Evolutionary conservation across 2,797 vertebrate species (phyloP), one percentile per base, ranked within the genome.

Genomic region (Dallia pectoralis): DNA sequence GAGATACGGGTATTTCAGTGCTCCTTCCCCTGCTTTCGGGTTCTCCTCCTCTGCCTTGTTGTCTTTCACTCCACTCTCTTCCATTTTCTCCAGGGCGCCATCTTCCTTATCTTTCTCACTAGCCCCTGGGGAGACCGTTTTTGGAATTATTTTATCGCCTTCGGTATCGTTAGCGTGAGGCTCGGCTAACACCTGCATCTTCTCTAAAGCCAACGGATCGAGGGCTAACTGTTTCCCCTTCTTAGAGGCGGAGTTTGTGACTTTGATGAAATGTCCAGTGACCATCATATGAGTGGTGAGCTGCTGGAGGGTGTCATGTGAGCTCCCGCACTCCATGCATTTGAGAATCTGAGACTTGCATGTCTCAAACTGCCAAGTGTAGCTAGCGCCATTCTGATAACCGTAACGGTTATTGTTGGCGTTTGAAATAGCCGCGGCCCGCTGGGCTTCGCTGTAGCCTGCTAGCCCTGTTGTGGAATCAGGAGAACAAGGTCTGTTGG

Each of bases 221-320:
- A 99, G 91, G 32, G 97, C 95, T 82, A 99, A 91, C 83, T 99
- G 98, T 84, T 99, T 99, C 25, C 97, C 97, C 81, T 99, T 99
- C 91, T 99, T 99, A 69, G 97, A 99, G 75, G 97, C 97, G 0
- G 97, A 98, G 87, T 96, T 99, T 30, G 98, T 99, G 85, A 99
- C 98, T 91, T 99, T 99, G 82, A 99, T 93, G 84, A 99, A 99
- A 87, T 99, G 98, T 19, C 98, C 98, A 0, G 98, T 99, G 29
- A 99, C 97, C 98, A 99, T 99, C 98, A 99, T 99, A 74, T 99
- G 98, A 27, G 97, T 96, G 0, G 98, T 99, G 77, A 99, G 97
- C 81, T 99, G 98, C 86, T 99, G 98, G 74, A 99, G 87, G 1
- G 98, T 99, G 47, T 99, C 98, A 0, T 99, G 97, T 2, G 97